phyloP scores from a whole-genome alignment of 2,888 invertebrate genomes.

The Flexamia atlantica region DNA sequence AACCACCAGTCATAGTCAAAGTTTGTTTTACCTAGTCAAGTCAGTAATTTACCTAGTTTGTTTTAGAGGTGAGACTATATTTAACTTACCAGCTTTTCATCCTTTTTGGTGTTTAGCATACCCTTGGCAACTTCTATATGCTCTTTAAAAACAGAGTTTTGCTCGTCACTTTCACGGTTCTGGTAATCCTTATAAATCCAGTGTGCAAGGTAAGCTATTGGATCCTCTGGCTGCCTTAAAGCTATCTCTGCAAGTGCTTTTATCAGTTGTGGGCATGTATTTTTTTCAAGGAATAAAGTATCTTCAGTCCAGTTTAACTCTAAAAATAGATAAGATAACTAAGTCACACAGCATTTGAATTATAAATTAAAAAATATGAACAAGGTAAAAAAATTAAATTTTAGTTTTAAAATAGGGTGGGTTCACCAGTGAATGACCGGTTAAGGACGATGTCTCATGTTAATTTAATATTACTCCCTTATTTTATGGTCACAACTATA shows the following conservation, averaged over 20 bases:
- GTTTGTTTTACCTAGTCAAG: too few species aligned
- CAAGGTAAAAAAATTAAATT: too few species aligned
- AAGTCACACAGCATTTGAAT: neutral
- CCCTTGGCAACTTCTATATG: conserved; percentile 5
- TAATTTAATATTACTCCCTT: too few species aligned
- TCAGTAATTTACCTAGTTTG: too few species aligned
- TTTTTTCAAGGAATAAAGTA: conserved; percentile 45
- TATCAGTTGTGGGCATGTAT: conserved; percentile 14
- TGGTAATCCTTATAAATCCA: conserved; percentile 43
- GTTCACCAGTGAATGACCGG: too few species aligned
- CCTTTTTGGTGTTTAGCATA: neutral
- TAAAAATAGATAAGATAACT: conserved; percentile 5
- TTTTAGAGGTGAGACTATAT: too few species aligned
- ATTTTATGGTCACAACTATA: too few species aligned
- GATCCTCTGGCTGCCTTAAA: conserved; percentile 11
- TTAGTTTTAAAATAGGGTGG: too few species aligned
- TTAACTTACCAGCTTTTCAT: neutral
- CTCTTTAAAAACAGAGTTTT: conserved; percentile 1
- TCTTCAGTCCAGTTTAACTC: conserved; percentile 57
- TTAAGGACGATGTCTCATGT: too few species aligned
- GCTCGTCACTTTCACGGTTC: conserved; percentile 8
- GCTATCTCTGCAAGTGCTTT: conserved; percentile 19
- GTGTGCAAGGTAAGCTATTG: conserved; percentile 42
- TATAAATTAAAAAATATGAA: too few species aligned
- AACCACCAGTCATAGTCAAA: too few species aligned